These are phyloP conservation scores for Tribolium castaneum DNA, from an alignment of 1,140 invertebrate species.

Conservation along the genomic window DNA sequence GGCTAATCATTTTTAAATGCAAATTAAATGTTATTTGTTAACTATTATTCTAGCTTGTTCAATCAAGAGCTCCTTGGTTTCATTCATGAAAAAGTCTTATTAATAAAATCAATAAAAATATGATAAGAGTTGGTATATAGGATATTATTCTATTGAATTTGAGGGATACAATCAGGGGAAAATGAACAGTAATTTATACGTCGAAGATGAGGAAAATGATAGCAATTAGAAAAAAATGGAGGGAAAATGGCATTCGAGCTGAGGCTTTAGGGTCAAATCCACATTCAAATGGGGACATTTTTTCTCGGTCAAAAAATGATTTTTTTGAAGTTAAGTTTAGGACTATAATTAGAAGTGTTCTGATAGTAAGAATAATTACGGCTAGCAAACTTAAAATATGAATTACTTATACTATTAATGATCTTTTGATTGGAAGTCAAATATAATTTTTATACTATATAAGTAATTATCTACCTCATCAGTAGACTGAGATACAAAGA, in stretches of 20 bases:
- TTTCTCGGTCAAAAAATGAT: slow-evolving; percentile 68
- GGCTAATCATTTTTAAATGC: no score
- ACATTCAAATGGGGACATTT: slow-evolving; percentile 72
- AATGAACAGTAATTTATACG: slow-evolving; percentile 71
- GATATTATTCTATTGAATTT: slow-evolving; percentile 64
- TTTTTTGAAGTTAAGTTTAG: slow-evolving; percentile 68
- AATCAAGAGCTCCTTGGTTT: slow-evolving; percentile 72
- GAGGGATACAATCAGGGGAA: slow-evolving; percentile 66
- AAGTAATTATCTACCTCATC: slow-evolving; percentile 70
- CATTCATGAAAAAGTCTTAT: slow-evolving; percentile 71
- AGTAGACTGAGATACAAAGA: slow-evolving; percentile 75
- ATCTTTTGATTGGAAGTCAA: slow-evolving; percentile 76
- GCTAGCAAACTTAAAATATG: slow-evolving; percentile 59
- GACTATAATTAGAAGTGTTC: slow-evolving; percentile 66
- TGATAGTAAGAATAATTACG: slow-evolving; percentile 63
- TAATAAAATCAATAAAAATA: slow-evolving; percentile 67
- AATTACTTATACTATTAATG: slow-evolving; percentile 67
- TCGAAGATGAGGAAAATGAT: slow-evolving; percentile 70
- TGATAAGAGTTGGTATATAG: slow-evolving; percentile 63
- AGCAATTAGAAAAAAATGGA: slow-evolving; percentile 72
- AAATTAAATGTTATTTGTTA: no score
- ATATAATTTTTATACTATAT: slow-evolving; percentile 76
- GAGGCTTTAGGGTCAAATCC: slow-evolving; percentile 70
- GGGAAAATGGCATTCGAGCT: slow-evolving; percentile 68
- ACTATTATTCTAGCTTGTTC: slow-evolving; percentile 45